Conservation (phyloP, 2,797 vertebrate genomes). For the Poeciliopsis turneri region DNA sequence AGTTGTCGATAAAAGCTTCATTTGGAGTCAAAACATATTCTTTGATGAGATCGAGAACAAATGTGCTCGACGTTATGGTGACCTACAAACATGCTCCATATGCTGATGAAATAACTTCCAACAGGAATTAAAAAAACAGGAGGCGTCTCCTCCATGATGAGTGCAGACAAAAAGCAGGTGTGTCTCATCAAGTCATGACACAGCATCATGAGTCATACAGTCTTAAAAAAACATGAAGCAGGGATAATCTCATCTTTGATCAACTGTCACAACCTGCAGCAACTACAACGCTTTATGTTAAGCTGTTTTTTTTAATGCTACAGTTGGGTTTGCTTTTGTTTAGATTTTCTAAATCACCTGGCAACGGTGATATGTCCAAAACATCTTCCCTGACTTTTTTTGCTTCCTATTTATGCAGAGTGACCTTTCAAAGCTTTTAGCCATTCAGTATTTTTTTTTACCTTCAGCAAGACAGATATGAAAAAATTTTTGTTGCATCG, state of each 20-base stretch:
- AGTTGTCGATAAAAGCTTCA: neutral
- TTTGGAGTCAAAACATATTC: neutral
- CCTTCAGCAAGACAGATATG: slow-evolving; percentile 13
- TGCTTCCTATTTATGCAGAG: slow-evolving; percentile 38
- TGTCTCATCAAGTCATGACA: slow-evolving; percentile 50
- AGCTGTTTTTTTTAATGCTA: slow-evolving; percentile 29
- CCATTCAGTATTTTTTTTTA: slow-evolving; percentile 6
- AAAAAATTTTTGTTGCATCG: slow-evolving; percentile 18
- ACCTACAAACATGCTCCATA: neutral
- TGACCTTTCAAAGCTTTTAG: slow-evolving; percentile 43
- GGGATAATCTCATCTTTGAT: slow-evolving; percentile 10
- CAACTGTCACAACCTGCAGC: slow-evolving; percentile 16
- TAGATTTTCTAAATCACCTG: slow-evolving; percentile 37
- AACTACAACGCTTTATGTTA: neutral
- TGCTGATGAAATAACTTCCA: neutral
- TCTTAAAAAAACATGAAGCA: slow-evolving; percentile 1
- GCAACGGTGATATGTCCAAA: slow-evolving; percentile 27
- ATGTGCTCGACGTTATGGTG: neutral
- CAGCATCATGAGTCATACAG: slow-evolving; percentile 12
- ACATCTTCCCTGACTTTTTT: slow-evolving; percentile 12
- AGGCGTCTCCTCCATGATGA: slow-evolving; percentile 7
- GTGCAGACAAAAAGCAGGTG: slow-evolving; percentile 51
- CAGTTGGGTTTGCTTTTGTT: slow-evolving; percentile 42
- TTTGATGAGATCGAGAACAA: neutral
- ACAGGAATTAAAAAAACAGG: neutral